Conservation (phyloP, 1,140 invertebrate genomes). For the Lepidurus packardi region DNA sequence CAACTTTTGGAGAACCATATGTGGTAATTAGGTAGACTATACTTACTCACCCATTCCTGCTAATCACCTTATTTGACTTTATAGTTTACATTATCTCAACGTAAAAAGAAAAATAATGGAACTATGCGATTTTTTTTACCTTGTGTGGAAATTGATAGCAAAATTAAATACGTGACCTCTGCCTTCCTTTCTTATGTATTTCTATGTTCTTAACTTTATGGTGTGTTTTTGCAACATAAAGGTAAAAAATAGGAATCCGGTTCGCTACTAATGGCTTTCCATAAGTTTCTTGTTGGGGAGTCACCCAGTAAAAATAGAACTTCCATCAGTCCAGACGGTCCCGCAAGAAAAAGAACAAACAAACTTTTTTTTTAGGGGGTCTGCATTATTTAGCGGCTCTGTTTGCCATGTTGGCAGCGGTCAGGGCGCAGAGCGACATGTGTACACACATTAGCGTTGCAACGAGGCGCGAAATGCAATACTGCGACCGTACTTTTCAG, state of each 20-base stretch:
- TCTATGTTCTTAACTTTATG: neutral
- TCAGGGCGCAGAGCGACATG: constrained; percentile 1
- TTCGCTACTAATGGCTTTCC: neutral
- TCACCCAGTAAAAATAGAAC: neutral
- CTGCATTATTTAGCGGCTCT: constrained; percentile 6
- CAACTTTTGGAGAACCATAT: neutral
- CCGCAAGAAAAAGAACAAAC: neutral
- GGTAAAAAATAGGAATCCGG: neutral
- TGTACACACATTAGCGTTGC: constrained; percentile 10
- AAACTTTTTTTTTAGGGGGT: neutral
- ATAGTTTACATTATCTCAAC: neutral
- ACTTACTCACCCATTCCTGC: neutral
- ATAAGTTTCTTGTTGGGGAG: neutral
- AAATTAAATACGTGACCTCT: constrained; percentile 5
- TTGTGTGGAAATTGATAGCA: neutral
- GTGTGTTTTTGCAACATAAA: neutral
- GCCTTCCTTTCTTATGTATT: neutral
- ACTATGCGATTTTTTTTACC: neutral
- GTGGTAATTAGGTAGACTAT: neutral
- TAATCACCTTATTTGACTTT: neutral
- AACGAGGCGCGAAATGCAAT: constrained; percentile 1
- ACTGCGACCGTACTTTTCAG: neutral
- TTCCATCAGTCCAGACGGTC: no score
- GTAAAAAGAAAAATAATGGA: neutral
- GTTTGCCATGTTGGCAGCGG: constrained; percentile 14